A percentile compares a stretch with the other conserved stretches of the same genome.
phyloP scores from a whole-genome alignment of 2,888 invertebrate genomes.

The Watsonalla cultraria region DNA sequence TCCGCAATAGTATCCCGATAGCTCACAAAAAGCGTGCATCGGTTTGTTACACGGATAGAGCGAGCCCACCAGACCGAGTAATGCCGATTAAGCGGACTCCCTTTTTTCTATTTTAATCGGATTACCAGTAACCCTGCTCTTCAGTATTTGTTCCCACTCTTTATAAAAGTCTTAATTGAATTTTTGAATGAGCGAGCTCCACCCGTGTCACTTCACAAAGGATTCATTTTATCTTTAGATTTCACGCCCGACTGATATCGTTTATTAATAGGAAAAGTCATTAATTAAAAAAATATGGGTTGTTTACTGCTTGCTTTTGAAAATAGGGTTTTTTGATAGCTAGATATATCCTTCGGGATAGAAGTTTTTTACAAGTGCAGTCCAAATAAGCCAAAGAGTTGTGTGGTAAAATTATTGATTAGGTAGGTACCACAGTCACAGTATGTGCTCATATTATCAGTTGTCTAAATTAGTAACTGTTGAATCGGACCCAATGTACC shows the following conservation, averaged over 20 bases:
- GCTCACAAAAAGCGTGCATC: conserved; percentile 6
- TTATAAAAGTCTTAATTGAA: conserved; percentile 41
- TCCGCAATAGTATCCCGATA: neutral
- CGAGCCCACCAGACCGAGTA: conserved; percentile 54
- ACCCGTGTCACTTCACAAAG: neutral
- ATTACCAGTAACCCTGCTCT: conserved; percentile 38
- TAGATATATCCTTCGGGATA: too few relatives aligned
- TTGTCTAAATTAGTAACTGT: too few relatives aligned
- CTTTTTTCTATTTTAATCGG: conserved; percentile 32
- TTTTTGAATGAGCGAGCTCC: conserved; percentile 40
- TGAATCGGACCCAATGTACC: too few relatives aligned
- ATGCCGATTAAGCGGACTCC: conserved; percentile 47
- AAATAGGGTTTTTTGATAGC: too few relatives aligned
- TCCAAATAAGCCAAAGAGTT: too few relatives aligned
- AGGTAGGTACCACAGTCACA: too few relatives aligned
- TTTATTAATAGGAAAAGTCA: neutral
- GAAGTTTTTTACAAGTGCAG: too few relatives aligned
- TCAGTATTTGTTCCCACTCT: conserved; percentile 36
- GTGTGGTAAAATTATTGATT: too few relatives aligned
- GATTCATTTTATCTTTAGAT: neutral
- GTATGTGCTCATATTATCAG: too few relatives aligned
- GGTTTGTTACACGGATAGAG: conserved; percentile 20
- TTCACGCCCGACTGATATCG: neutral
- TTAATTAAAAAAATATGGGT: neutral
- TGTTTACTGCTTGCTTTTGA: neutral